Evolutionary conservation across 1,140 invertebrate genomes (phyloP).

Genomic region (Cryptotermes secundus): DNA sequence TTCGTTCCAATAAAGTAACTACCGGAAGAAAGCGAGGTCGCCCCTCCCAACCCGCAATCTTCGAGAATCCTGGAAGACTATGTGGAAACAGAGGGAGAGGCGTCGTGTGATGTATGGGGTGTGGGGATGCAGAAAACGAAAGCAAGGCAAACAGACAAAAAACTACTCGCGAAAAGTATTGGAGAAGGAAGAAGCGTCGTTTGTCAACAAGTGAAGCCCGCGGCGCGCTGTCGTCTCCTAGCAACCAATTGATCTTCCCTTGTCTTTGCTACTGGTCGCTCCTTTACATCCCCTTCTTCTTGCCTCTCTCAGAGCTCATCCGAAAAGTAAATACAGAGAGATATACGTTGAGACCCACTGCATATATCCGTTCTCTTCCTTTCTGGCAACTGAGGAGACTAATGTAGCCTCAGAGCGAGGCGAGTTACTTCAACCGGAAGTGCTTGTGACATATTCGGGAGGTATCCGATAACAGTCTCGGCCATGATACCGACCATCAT

Average conservation of each 20-base stretch:
- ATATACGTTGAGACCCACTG: too few species aligned
- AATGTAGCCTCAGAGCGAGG: too few species aligned
- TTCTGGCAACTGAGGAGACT: too few species aligned
- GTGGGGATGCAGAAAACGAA: background rate
- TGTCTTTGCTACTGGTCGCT: conserved; percentile 22
- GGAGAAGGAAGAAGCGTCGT: background rate
- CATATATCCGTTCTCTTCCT: too few species aligned
- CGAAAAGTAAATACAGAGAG: too few species aligned
- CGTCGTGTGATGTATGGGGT: background rate
- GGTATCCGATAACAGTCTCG: too few species aligned
- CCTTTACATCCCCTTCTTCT: background rate
- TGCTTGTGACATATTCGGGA: too few species aligned
- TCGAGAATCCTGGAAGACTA: too few species aligned
- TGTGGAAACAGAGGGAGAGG: too few species aligned
- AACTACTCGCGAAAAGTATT: background rate
- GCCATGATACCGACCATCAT: too few species aligned
- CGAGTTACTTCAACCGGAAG: too few species aligned
- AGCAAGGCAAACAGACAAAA: background rate
- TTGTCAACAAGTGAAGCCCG: conserved; percentile 1
- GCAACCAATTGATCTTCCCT: conserved; percentile 28
- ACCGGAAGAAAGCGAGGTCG: background rate
- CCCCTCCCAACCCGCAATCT: too few species aligned
- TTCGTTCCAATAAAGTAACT: background rate
- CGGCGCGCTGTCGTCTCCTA: conserved; percentile 5
- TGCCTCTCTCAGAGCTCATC: background rate